Percentiles rank a stretch among this genome's conserved stretches.
Conservation (phyloP, 1,140 invertebrate species). For the Drosophila tani region DNA sequence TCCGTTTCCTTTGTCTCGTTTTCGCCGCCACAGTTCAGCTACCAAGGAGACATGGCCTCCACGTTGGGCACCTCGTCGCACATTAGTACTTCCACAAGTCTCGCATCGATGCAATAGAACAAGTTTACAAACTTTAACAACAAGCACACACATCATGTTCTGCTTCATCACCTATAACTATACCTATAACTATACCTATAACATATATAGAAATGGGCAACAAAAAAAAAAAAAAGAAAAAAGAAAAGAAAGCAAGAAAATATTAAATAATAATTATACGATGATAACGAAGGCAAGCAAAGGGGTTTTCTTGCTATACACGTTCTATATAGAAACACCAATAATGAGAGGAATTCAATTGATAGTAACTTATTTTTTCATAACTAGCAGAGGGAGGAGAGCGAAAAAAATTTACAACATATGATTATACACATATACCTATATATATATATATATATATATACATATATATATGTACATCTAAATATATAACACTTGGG, state of each 20-base stretch:
- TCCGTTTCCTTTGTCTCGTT: not conserved
- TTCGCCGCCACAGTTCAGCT: constrained; percentile 87
- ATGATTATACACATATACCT: constrained; percentile 65
- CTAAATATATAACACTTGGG: constrained; percentile 68
- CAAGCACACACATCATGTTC: constrained; percentile 67
- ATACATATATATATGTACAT: constrained; percentile 71
- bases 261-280: constrained; percentile 64
- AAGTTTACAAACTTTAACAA: constrained; percentile 55
- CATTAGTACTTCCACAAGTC: constrained; percentile 84
- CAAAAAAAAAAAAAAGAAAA: constrained; percentile 46
- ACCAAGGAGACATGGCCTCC: constrained; percentile 87
- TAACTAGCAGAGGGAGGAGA: constrained; percentile 42
- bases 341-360: constrained; percentile 61
- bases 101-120: constrained; percentile 85
- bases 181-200: constrained; percentile 73
- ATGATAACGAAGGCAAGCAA: constrained; percentile 42
- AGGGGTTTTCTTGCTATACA: constrained; percentile 45
- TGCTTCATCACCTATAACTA: constrained; percentile 68
- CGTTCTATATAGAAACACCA: constrained; percentile 63
- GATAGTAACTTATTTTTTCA: constrained; percentile 79
- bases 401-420: constrained; percentile 71
- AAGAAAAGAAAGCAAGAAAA: constrained; percentile 45
- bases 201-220: constrained; percentile 73
- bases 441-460: constrained; percentile 70
- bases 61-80: constrained; percentile 85